Evolutionary conservation across 37 sponge, comb jelly and placozoan species (phyloP).

Genomic region (Ianthella basta): DNA sequence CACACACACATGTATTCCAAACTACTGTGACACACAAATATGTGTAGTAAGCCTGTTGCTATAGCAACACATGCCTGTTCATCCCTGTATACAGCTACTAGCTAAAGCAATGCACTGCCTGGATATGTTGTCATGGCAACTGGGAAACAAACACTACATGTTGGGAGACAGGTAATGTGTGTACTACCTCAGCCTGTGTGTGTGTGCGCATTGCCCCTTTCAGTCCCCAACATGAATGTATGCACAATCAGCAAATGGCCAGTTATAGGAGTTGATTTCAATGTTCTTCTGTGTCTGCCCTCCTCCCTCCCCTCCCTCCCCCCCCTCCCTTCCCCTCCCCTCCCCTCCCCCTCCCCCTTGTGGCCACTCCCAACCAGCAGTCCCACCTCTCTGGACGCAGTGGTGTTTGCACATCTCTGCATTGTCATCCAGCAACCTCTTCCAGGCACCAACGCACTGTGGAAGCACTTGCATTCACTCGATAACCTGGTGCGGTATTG

Average conservation of each 20-base stretch:
- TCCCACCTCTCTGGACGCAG: slow-evolving; percentile 5
- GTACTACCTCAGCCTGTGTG: slow-evolving; percentile 15
- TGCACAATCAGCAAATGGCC: too few species aligned
- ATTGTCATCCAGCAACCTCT: slow-evolving; percentile 7
- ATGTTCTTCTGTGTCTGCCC: too few species aligned
- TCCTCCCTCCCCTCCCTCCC: too few species aligned
- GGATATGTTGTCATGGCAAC: neutral
- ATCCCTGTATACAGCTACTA: neutral
- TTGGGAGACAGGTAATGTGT: neutral
- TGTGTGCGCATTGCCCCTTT: neutral
- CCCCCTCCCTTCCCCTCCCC: too few species aligned
- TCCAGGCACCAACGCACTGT: slow-evolving; percentile 3
- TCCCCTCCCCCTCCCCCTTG: too few species aligned
- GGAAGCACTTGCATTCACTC: slow-evolving; percentile 1
- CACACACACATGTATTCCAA: too few species aligned
- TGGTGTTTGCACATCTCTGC: neutral
- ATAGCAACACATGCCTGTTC: too few species aligned
- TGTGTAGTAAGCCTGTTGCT: too few species aligned
- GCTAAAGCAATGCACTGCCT: neutral
- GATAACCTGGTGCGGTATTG: slow-evolving; percentile 12
- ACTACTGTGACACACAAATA: too few species aligned
- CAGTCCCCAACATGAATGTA: too few species aligned
- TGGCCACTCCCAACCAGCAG: too few species aligned
- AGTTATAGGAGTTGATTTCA: too few species aligned
- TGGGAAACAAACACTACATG: slow-evolving; percentile 6